Conservation (phyloP, 37 sponge, comb jelly and placozoan species). For the Axinella damicornis region DNA sequence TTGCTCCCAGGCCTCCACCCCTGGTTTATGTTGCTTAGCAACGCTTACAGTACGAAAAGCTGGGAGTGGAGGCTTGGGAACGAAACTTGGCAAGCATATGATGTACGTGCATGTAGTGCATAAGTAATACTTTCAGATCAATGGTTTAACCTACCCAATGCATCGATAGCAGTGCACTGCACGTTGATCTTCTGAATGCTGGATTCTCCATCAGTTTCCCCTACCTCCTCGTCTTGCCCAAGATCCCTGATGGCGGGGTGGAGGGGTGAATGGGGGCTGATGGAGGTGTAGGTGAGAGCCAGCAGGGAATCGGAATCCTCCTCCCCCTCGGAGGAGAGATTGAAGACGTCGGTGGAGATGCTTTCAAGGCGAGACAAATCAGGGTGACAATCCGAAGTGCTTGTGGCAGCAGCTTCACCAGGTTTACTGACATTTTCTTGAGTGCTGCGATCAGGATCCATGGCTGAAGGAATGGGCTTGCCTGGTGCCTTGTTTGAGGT, state of each 20-base stretch:
- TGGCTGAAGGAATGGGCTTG: neutral
- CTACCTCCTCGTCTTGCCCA: constrained; percentile 18
- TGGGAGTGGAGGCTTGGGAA: too few species aligned
- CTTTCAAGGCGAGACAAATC: neutral
- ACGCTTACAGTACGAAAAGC: too few species aligned
- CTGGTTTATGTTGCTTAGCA: too few species aligned
- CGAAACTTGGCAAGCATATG: too few species aligned
- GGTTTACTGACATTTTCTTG: neutral
- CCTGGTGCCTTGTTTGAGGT: neutral
- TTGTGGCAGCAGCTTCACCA: neutral
- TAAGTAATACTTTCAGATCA: too few species aligned
- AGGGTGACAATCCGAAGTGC: neutral
- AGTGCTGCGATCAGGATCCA: neutral
- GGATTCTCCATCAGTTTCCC: constrained; percentile 27
- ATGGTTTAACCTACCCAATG: constrained; percentile 34
- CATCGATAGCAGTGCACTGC: constrained; percentile 67
- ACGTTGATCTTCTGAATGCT: constrained; percentile 33
- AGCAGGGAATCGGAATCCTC: neutral
- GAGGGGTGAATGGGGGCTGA: constrained; percentile 37
- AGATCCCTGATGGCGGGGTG: constrained; percentile 45
- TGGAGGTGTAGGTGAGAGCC: constrained; percentile 33
- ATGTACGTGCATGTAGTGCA: too few species aligned
- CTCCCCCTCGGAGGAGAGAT: neutral
- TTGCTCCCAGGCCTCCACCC: too few species aligned
- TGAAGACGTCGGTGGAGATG: neutral